Conservation (phyloP, 2,113 vertebrate species). For the Pteronura brasiliensis region DNA sequence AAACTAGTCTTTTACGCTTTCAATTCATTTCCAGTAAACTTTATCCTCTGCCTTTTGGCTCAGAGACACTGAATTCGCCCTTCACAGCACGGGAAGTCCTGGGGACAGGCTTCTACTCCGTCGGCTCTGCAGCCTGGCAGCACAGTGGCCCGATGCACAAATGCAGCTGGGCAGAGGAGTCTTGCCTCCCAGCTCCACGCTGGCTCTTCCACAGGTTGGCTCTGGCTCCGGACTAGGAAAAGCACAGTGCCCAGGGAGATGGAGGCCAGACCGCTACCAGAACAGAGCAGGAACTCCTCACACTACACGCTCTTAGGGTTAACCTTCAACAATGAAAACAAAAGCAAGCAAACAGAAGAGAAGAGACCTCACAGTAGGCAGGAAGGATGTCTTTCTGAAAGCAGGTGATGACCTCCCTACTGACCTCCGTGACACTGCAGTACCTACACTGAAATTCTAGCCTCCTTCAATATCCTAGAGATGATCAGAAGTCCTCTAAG, state of each 20-base stretch:
- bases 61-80: background rate
- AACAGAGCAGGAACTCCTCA: background rate
- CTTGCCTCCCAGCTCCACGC: background rate
- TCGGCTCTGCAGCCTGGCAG: background rate
- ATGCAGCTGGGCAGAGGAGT: background rate
- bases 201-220: background rate
- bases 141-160: accelerated
- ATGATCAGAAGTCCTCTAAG: background rate
- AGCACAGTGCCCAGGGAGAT: background rate
- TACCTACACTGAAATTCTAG: background rate
- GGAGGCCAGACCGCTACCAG: background rate
- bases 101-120: background rate
- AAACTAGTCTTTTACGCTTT: background rate
- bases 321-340: background rate
- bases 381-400: background rate
- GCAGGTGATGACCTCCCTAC: too few relatives aligned
- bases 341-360: background rate
- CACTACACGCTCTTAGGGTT: background rate
- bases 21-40: background rate
- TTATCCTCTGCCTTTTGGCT: background rate
- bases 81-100: accelerated
- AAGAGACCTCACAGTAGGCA: background rate
- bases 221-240: background rate
- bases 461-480: background rate
- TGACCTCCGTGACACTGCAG: background rate